Evolutionary conservation across 2,113 vertebrate species (phyloP), one percentile per base, ranked within the genome.

Genomic region (Xiphophorus couchianus): DNA sequence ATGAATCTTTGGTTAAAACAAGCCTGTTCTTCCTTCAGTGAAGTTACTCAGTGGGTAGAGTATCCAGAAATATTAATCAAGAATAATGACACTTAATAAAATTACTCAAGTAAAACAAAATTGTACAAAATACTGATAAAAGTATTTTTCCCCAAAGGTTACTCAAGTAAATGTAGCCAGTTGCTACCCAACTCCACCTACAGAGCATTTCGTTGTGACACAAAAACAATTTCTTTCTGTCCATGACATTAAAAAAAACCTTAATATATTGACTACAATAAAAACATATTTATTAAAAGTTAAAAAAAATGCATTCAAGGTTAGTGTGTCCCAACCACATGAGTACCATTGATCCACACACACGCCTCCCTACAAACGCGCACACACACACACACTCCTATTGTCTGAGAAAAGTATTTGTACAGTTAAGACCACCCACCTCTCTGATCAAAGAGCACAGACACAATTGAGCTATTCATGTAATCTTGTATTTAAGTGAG

Each of bases 391-490:
- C 66, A 48, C 78, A 71, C 78, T 42, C 66, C 74, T 39, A 85
- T 86, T 87, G 85, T 90, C 80, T 85, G 66, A 68, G 44, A 19
- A 68, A 72, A 82, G 87, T 35, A 83, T 86, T 83, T 86, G 81
- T 88, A 88, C 84, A 89, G 83, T 90, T 81, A 62, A 82, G 91
- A 91, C 91, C 91, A 93, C 91, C 91, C 91, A 91, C 78, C 66
- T 83, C 81, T 81, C 71, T 78, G 90, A 92, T 92, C 90, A 91
- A 88, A 90, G 85, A 85, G 74, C 76, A 77, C 60, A 77, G 79
- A 74, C 80, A 91, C 84, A 90, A 91, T 80, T n/a, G 2, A 64
- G 66, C 88, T 73, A 84, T 89, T 92, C 86, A 86, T 74, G 85
- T 86, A 82, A 88, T 91, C 83, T 83, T 63, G 84, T 86, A 73